These are phyloP conservation scores for Astyanax mexicanus DNA, from an alignment of 2,797 vertebrate genomes.

Conservation along the genomic window DNA sequence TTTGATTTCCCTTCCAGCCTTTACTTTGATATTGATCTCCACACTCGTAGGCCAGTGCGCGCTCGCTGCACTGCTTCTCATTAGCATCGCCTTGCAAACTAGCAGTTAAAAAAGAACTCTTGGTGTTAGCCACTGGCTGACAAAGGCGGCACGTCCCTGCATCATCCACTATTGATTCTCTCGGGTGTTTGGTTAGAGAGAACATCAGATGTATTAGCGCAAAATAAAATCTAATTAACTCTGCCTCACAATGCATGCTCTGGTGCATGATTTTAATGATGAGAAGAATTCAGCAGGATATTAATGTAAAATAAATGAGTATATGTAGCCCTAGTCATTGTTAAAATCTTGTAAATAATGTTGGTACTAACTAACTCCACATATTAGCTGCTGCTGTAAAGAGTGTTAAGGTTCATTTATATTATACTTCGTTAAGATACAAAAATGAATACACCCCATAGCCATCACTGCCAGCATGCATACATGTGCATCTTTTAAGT, in stretches of 20 bases:
- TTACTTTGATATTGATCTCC: constrained; percentile 80
- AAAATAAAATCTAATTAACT: constrained; percentile 40
- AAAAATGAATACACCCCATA: too few species aligned
- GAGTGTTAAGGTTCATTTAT: too few species aligned
- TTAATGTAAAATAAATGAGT: neutral
- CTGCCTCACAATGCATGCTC: constrained; percentile 11
- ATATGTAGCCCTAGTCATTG: neutral
- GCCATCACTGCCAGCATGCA: too few species aligned
- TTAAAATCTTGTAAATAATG: too few species aligned
- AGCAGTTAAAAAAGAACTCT: constrained; percentile 22
- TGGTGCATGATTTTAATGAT: neutral
- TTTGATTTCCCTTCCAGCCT: constrained; percentile 65
- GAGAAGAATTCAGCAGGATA: neutral
- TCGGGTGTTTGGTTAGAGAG: constrained; percentile 30
- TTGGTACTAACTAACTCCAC: too few species aligned
- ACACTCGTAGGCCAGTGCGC: constrained; percentile 57
- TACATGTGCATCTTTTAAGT: too few species aligned
- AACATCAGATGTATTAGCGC: constrained; percentile 33
- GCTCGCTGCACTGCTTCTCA: constrained; percentile 76
- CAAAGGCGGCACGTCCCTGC: constrained; percentile 29
- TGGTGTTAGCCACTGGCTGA: constrained; percentile 34
- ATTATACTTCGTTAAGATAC: too few species aligned
- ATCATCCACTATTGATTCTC: constrained; percentile 39
- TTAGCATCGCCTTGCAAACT: constrained; percentile 72
- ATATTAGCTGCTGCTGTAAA: too few species aligned